Conservation (phyloP, 1,140 invertebrate genomes). For the Pseudomyrmex dendroicus region DNA sequence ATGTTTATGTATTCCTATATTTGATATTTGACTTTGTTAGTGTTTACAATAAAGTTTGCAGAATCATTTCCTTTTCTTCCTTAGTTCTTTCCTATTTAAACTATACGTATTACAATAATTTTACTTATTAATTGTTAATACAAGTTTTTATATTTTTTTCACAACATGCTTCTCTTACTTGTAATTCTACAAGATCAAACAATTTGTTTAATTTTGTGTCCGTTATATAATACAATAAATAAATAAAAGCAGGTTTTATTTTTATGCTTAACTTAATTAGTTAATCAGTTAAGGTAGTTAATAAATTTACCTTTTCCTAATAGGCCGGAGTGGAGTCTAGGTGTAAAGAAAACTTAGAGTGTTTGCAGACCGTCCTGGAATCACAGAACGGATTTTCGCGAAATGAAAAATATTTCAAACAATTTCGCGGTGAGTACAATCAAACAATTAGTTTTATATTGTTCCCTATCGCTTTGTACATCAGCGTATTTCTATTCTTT, state of each 20-base stretch:
- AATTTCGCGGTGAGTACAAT: slow-evolving; percentile 83
- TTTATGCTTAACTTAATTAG: background rate
- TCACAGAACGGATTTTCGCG: slow-evolving; percentile 80
- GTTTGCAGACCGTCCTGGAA: slow-evolving; percentile 87
- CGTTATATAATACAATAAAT: background rate
- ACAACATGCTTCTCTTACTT: background rate
- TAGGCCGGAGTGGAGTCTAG: slow-evolving; percentile 91
- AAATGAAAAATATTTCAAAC: slow-evolving; percentile 81
- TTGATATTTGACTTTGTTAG: background rate
- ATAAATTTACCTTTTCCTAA: slow-evolving; percentile 75
- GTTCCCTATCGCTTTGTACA: slow-evolving; percentile 61
- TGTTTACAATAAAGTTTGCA: slow-evolving; percentile 23
- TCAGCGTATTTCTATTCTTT: slow-evolving; percentile 70
- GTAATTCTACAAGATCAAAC: background rate
- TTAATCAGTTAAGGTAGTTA: slow-evolving; percentile 11
- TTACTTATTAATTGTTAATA: slow-evolving; percentile 1
- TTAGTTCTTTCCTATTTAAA: background rate
- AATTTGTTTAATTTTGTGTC: too few species aligned
- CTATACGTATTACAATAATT: background rate
- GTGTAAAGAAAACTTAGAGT: slow-evolving; percentile 90
- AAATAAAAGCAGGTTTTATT: slow-evolving; percentile 10
- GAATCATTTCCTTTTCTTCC: background rate
- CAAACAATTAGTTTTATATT: slow-evolving; percentile 47
- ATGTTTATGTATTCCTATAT: background rate
- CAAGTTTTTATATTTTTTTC: slow-evolving; percentile 8